Evolutionary conservation across 1,140 invertebrate species (phyloP), one percentile per base, ranked within the genome.

Genomic region (Pararge aegeria): DNA sequence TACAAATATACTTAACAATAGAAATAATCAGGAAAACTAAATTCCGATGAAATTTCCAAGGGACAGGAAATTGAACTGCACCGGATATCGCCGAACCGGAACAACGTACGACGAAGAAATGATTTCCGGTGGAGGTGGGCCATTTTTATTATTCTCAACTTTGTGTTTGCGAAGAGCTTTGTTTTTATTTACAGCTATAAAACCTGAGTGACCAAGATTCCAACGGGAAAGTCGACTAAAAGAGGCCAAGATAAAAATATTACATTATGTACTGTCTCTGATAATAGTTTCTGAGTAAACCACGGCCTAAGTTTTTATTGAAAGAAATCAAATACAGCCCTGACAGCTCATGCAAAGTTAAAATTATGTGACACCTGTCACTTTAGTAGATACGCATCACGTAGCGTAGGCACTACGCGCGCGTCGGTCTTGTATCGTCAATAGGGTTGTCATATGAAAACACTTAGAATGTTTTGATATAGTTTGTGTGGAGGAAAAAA

Each of bases 41-140:
- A 61, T 50, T 34, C 50, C 50, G 42, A 60, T 55, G 44, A 64
- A 63, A 61, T 72, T 80, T 79, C 73, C 67, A 75, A 68, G 69
- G 61, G 56, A 46, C 78, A 70, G 83, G 80, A 86, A 83, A 83
- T 86, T 86, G 79, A 80, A 76, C 80, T 77, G 68, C 75, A 78
- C 71, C 78, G 80, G 80, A 86, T 86, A 83, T 83, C 80, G 76
- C 70, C 68, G 67, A 52, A 63, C 59, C 64, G 79, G 79, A 76
- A 74, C 78, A 76, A 75, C 71, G 74, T 78, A 78, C 74, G 75
- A 78, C 72, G 75, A 68, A 80, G 75, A 60, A 78, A 73, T 73
- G 72, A 67, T 73, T 78, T 82, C 81, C 81, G 76, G 73, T 55
- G 70, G 68, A 75, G 68, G 78, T 74, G 70, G 73, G 68, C 73